Evolutionary conservation across 2,797 vertebrate species (phyloP), one percentile per base, ranked within the genome.

Genomic region (Channallabes apus): DNA sequence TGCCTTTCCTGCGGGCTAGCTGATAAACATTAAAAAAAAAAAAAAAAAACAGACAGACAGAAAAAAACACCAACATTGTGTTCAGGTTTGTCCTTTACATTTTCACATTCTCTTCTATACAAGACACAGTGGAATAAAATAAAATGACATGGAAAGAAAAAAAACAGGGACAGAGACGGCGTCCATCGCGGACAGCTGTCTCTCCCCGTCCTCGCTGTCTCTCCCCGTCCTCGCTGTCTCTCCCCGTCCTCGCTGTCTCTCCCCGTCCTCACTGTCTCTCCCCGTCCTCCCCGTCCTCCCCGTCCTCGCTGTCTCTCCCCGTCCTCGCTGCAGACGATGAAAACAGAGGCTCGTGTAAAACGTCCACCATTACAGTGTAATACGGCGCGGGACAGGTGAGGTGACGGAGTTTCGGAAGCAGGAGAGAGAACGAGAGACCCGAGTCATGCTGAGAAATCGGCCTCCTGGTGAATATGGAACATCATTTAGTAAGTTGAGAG

Each of bases 371-470:
- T 67, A 58, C 80, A 85, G 81, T 87, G 69, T 59, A 82, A 89
- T 87, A 88, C 88, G 86, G 75, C 83, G 87, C 87, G 88, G 88
- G 89, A 89, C 85, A 82, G 85, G 87, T 83, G 88, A 91, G 85
- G 7, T 84, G 89, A 78, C 32, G 24, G 32, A 56, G 62, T 20
- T 78, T 32, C 68, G 72, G 58, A 35, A 54, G 61, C 20, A 38
- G 62, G 51, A 68, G 18, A 46, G 38, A 46, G 24, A 67, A 8
- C 9, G 35, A 62, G 62, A 68, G 61, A 24, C 56, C 76, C 24
- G 62, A 68, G 80, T 81, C 80, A 81, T 32, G 64, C 80, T 67
- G 62, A 27, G 58, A 41, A 41, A 62, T 27, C 24, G 71, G 58
- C 76, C 58, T 51, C 38, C 82, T 64, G 82, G 54, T 75, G 71